These are phyloP conservation scores for Trichosurus vulpecula DNA, from an alignment of 2,797 vertebrate species.

Conservation along the genomic window DNA sequence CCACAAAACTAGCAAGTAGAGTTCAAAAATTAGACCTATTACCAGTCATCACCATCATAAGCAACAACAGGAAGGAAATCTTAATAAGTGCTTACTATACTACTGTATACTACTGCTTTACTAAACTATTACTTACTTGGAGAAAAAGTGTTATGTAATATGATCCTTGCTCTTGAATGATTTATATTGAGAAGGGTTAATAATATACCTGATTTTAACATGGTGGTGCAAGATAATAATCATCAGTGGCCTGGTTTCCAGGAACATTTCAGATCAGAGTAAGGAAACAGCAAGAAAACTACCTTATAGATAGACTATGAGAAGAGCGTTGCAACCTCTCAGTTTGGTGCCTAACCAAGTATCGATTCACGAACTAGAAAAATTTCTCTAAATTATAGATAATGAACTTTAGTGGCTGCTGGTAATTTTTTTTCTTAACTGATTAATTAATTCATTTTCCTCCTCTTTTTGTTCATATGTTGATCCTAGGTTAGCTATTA, in stretches of 20 bases:
- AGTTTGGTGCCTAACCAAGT: not conserved
- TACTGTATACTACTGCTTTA: too few relatives aligned
- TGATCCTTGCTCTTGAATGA: not conserved
- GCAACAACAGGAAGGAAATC: not conserved
- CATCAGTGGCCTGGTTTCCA: not conserved
- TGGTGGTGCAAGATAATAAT: not conserved
- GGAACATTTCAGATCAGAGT: not conserved
- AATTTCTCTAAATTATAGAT: not conserved
- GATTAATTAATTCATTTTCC: not conserved
- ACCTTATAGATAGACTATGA: too few relatives aligned
- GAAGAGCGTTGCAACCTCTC: not conserved
- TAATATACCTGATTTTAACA: not conserved
- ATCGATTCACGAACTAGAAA: not conserved
- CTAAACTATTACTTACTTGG: not conserved
- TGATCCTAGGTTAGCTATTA: not conserved
- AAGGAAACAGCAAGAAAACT: not conserved
- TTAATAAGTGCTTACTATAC: not conserved
- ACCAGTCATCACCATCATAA: not conserved
- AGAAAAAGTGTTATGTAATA: not conserved
- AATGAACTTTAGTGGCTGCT: not conserved
- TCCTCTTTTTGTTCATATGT: constrained; percentile 8
- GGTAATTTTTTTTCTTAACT: not conserved
- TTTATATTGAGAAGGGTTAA: not conserved
- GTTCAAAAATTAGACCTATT: not conserved
- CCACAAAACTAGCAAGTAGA: not conserved